Conservation (phyloP, 2,888 invertebrate genomes). For the Acleris holmiana region DNA sequence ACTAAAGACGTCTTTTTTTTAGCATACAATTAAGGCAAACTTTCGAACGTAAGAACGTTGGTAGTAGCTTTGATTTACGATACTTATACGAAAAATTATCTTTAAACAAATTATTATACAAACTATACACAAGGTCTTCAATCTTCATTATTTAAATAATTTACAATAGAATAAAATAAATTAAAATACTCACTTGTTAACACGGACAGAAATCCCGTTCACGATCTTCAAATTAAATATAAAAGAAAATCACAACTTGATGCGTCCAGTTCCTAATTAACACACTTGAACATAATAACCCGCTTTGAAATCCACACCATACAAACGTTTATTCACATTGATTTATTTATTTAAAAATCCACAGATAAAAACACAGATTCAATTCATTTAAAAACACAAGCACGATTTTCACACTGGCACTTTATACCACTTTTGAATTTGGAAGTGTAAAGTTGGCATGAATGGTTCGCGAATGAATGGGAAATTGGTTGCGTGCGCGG, state of each 20-base stretch:
- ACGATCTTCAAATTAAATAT: conserved; percentile 13
- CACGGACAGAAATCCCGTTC: conserved; percentile 8
- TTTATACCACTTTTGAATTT: conserved; percentile 21
- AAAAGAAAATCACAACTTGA: conserved; percentile 17
- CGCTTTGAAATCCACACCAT: conserved; percentile 28
- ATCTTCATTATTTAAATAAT: too few relatives aligned
- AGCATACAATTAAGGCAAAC: too few relatives aligned
- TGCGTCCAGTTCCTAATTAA: conserved; percentile 30
- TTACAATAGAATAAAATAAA: background rate
- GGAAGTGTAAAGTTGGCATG: conserved; percentile 38
- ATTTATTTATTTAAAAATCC: conserved; percentile 7
- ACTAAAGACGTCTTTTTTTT: too few relatives aligned
- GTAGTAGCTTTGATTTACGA: too few relatives aligned
- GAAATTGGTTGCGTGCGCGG: conserved; percentile 41
- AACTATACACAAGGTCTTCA: too few relatives aligned
- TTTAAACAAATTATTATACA: too few relatives aligned
- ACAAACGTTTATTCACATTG: conserved; percentile 16
- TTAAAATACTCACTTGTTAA: conserved; percentile 9
- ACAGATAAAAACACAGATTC: conserved; percentile 12
- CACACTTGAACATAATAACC: conserved; percentile 25
- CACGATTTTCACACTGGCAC: conserved; percentile 21
- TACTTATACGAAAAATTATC: too few relatives aligned
- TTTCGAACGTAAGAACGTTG: too few relatives aligned
- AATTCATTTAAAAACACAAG: conserved; percentile 14
- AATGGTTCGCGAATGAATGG: conserved; percentile 40